Evolutionary conservation across 2,113 vertebrate species (phyloP).

Genomic region (Xiphorhynchus elegans): DNA sequence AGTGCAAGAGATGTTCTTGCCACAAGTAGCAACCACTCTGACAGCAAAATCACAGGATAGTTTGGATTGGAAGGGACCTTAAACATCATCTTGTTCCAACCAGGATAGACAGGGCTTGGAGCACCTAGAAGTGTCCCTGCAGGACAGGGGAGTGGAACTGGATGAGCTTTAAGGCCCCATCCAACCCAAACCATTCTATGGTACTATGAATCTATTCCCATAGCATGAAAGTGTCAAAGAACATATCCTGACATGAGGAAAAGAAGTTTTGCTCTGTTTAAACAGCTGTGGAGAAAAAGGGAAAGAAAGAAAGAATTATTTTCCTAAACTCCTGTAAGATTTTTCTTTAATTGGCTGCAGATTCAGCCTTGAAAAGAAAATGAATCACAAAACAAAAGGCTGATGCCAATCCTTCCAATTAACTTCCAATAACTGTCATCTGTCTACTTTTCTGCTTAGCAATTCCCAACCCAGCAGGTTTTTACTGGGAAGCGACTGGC

Average conservation of each 20-base stretch:
- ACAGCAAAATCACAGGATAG: neutral
- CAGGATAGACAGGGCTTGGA: neutral
- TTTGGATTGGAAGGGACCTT: neutral
- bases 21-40: rapidly evolving
- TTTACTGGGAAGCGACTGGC: neutral
- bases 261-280: neutral
- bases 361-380: neutral
- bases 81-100: neutral
- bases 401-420: neutral
- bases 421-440: neutral
- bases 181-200: neutral
- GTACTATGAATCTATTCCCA: neutral
- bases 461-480: neutral
- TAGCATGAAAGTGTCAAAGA: neutral
- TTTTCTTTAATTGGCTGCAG: neutral
- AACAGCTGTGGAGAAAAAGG: neutral
- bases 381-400: neutral
- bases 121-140: neutral
- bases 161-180: neutral
- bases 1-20: neutral
- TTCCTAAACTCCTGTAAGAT: neutral
- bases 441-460: neutral
- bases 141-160: neutral
- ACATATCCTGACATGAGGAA: neutral
- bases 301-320: neutral